Evolutionary conservation across 2,888 invertebrate genomes (phyloP).

Genomic region (Pandemis cinnamomeana): DNA sequence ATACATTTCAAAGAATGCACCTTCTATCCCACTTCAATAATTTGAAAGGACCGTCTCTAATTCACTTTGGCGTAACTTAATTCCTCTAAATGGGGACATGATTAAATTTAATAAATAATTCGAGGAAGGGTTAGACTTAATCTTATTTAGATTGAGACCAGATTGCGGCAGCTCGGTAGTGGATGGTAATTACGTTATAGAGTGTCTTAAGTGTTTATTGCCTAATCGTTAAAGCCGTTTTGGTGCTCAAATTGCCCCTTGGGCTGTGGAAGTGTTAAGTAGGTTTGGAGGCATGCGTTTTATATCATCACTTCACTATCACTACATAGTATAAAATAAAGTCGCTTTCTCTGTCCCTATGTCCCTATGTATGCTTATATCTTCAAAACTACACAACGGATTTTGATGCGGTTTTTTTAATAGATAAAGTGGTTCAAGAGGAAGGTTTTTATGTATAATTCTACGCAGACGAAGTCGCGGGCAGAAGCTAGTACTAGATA

Average conservation of each 20-base stretch:
- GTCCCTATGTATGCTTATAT: no score
- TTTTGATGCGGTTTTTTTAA: no score
- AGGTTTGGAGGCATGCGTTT: neutral
- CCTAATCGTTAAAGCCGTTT: constrained; percentile 18
- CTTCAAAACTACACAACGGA: no score
- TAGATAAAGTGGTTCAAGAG: no score
- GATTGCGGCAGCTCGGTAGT: constrained; percentile 27
- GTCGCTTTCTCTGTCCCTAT: no score
- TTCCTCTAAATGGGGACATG: constrained; percentile 25
- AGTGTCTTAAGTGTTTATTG: constrained; percentile 36
- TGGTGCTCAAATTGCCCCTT: constrained; percentile 18
- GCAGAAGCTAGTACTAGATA: no score
- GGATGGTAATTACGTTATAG: constrained; percentile 36
- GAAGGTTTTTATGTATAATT: no score
- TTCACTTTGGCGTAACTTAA: constrained; percentile 33
- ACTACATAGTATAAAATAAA: no score
- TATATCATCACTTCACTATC: no score
- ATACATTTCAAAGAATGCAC: neutral
- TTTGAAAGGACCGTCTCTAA: constrained; percentile 25
- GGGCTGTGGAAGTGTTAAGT: constrained; percentile 2
- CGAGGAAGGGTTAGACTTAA: constrained; percentile 35
- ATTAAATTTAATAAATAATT: constrained; percentile 43
- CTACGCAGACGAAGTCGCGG: no score
- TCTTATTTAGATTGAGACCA: constrained; percentile 36
- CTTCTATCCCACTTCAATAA: neutral